Percentiles rank a stretch among this genome's conserved stretches.
These are phyloP conservation scores for Clavelina lepadiformis DNA, from an alignment of 23 tunicate genomes.

Conservation along the genomic window DNA sequence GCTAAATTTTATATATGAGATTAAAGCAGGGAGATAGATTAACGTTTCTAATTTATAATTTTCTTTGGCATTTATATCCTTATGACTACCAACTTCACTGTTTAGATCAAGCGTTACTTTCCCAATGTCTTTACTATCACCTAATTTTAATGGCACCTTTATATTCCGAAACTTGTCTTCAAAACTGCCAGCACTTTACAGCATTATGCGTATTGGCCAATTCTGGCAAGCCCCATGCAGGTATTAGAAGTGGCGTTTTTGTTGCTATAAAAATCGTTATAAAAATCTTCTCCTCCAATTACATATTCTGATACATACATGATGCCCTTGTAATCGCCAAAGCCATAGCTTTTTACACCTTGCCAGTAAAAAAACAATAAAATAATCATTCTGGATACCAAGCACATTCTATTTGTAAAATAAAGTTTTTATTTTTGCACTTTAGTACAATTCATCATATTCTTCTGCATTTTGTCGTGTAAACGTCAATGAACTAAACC, in stretches of 20 bases:
- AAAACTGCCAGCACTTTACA: background rate
- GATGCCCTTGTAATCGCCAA: too few species aligned
- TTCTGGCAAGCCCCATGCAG: constrained; percentile 6
- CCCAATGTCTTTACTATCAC: background rate
- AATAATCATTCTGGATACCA: too few species aligned
- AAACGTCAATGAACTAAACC: too few species aligned
- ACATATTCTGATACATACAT: constrained; percentile 18
- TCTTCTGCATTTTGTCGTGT: too few species aligned
- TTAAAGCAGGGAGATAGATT: constrained; percentile 9
- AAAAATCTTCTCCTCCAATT: constrained; percentile 39
- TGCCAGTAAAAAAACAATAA: too few species aligned
- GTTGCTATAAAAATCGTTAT: constrained; percentile 2
- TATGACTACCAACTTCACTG: background rate
- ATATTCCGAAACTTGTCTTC: constrained; percentile 5
- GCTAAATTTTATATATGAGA: background rate
- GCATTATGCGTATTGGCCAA: constrained; percentile 22
- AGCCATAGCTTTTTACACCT: too few species aligned
- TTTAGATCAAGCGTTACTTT: constrained; percentile 8
- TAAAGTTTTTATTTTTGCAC: too few species aligned
- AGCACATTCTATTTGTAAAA: too few species aligned
- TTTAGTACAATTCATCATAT: too few species aligned
- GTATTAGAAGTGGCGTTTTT: constrained; percentile 4
- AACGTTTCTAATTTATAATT: background rate
- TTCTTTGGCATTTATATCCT: background rate
- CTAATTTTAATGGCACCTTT: background rate